Evolutionary conservation across 2,888 invertebrate species (phyloP).

Genomic region (Crematogaster levior): DNA sequence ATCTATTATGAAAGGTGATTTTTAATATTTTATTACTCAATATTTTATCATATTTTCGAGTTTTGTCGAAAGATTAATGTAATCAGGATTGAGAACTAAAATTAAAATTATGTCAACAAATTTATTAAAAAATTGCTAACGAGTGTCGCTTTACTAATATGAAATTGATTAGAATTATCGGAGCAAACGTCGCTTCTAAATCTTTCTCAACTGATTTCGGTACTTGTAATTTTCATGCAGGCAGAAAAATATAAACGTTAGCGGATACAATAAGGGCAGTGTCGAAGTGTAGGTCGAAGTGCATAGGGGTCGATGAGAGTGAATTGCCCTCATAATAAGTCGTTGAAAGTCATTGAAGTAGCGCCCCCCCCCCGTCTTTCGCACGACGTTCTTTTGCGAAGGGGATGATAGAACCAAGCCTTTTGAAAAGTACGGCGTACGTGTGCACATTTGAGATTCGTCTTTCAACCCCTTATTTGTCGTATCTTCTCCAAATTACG

Average conservation of each 20-base stretch:
- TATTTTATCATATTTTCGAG: background rate
- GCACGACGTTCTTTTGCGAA: slow-evolving; percentile 62
- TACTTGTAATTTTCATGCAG: slow-evolving; percentile 48
- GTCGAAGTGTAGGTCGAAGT: slow-evolving; percentile 7
- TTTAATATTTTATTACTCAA: background rate
- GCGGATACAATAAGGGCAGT: background rate
- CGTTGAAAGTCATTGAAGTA: slow-evolving; percentile 76
- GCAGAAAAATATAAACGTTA: slow-evolving; percentile 36
- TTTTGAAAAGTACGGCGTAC: slow-evolving; percentile 70
- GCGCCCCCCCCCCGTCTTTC: slow-evolving; percentile 64
- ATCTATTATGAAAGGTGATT: background rate
- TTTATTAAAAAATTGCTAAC: too few relatives aligned
- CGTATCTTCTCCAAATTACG: background rate
- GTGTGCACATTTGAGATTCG: background rate
- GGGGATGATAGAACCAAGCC: slow-evolving; percentile 76
- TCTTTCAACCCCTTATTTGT: background rate
- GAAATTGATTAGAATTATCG: slow-evolving; percentile 18
- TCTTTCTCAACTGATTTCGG: slow-evolving; percentile 54
- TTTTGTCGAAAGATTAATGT: background rate
- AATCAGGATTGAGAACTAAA: background rate
- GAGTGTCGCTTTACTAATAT: background rate
- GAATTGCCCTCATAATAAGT: slow-evolving; percentile 77
- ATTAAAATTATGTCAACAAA: too few relatives aligned
- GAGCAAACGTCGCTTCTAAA: slow-evolving; percentile 62
- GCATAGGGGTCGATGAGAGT: slow-evolving; percentile 66